Base-by-base conservation (phyloP, 37 sponge, comb jelly and placozoan genomes). In the Beroe forskalii region DNA sequence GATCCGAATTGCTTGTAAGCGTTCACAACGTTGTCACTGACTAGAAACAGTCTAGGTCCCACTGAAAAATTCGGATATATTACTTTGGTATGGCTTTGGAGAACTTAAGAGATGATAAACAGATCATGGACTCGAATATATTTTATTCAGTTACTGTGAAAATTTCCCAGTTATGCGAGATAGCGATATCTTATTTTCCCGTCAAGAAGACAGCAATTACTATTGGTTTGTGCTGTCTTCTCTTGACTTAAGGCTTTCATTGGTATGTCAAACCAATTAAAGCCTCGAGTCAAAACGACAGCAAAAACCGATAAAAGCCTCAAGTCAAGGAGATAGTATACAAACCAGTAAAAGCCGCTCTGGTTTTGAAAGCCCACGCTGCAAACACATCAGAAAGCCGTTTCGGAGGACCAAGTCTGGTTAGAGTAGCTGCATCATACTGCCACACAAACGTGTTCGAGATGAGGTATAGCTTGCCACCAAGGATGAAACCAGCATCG, bases 271-370 rank as follows among this genome's bases (percentile, higher is more conserved):
- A 55, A 20, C 60, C 17, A 9, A 20, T 55, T 20, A 55, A 55
- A 17, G 17, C 17, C 17, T 55, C 17, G 9, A 20, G 60, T 55
- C 60, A 55, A 55, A 20, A 55, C 17, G 9, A 55, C 60, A 20
- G 60, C 60, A 20, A 17, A 20, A 20, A 55, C 9, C 60, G 17
- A 17, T 55, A 55, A 55, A 55, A 55, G 17, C 9, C 17, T 55
- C 17, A 55, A 20, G 17, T 17, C 9, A 20, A 20, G 17, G 60
- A 55, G 17, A 55, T 20, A 55, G 9, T 55, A 9, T 55, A 63
- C 66, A 24, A 63, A 63, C 66, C 66, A 4, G 66, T 63, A 30
- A 63, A 63, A 20, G 66, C 25, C 66, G 66, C 66, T 30, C 25
- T 8, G 66, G 25, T 20, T 28, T 28, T 20, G n/a, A 28, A 3